Base-by-base conservation (phyloP, 2,113 vertebrate species). In the Gymnobelideus leadbeateri region DNA sequence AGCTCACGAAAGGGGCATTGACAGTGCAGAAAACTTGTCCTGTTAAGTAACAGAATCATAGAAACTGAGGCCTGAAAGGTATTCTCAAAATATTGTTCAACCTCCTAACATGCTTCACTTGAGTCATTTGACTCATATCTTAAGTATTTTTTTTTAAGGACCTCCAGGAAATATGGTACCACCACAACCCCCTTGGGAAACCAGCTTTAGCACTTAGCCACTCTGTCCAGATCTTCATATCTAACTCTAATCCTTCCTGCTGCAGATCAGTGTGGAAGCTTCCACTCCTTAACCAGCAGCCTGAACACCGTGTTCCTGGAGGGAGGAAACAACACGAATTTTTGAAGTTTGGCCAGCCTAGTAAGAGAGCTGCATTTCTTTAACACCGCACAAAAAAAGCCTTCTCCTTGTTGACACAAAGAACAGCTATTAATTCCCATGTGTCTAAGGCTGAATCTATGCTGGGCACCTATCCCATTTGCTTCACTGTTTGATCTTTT, bases 311-410 rank as follows among this genome's bases (percentile, higher is more conserved):
- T 95, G 97, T 96, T 96, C 95, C 95, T 91, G 55, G 96, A 91
- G 95, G 90, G 52, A 94, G 55, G 57, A 92, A 52, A 53, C 68
- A 46, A 23, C 57, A 94, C 7, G 57, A 26, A 95, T 89, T 95
- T 96, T 97, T 97, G 97, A 97, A 96, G 89, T 92, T 94, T 97
- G 91, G 94, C 96, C 96, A 97, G 95, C 89, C 90, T 92, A 94
- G 95, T 95, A 94, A 97, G 95, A 92, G 89, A 97, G 93, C 97
- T 93, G 97, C 90, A 91, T 97, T 96, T 96, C 97, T 97, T 97
- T 92, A 96, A 94, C 91, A 96, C 3, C 0, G 14, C 89, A 51
- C 51, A 91, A 2, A 91, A n/a, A 91, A 28, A 91, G 89, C 90
- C 77, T 91, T 89, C 92, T 84, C 68, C 19, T 96, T 97, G 96